Conservation (phyloP, 37 sponge, comb jelly and placozoan species). For the Axinella damicornis region DNA sequence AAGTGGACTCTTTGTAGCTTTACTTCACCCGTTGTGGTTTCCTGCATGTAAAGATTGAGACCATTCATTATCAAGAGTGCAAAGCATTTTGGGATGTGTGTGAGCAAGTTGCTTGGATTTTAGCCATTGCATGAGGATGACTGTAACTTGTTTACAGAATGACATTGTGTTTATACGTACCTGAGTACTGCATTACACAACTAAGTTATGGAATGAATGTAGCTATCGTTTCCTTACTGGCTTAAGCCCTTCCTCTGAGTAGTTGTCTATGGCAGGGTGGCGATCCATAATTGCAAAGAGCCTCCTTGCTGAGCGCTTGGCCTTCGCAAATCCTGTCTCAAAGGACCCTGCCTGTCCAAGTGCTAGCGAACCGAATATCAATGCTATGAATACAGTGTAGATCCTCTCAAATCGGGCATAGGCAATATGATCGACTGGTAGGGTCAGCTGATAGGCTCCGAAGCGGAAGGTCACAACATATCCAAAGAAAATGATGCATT, state of each 20-base stretch:
- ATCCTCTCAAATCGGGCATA: constrained; percentile 37
- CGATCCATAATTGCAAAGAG: constrained; percentile 74
- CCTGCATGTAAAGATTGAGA: constrained; percentile 52
- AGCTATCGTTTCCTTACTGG: constrained; percentile 20
- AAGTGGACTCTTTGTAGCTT: constrained; percentile 71
- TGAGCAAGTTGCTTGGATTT: no score
- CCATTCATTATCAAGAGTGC: no score
- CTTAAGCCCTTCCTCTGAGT: constrained; percentile 60
- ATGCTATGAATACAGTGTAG: constrained; percentile 53
- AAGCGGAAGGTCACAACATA: constrained; percentile 74
- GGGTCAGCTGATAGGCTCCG: constrained; percentile 74
- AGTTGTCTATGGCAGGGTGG: constrained; percentile 65
- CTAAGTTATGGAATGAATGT: no score
- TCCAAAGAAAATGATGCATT: constrained; percentile 58
- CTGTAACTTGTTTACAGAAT: no score
- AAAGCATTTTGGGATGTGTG: no score
- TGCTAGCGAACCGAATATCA: constrained; percentile 76
- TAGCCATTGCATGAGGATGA: no score
- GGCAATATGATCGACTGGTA: constrained; percentile 9
- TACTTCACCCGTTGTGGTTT: constrained; percentile 48
- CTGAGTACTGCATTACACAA: no score
- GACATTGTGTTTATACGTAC: no score
- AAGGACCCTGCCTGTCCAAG: constrained; percentile 64
- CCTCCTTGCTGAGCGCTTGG: constrained; percentile 69
- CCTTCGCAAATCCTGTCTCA: constrained; percentile 74